phyloP scores from a whole-genome alignment of 2,113 vertebrate genomes.

The Gymnocephalus cernua region DNA sequence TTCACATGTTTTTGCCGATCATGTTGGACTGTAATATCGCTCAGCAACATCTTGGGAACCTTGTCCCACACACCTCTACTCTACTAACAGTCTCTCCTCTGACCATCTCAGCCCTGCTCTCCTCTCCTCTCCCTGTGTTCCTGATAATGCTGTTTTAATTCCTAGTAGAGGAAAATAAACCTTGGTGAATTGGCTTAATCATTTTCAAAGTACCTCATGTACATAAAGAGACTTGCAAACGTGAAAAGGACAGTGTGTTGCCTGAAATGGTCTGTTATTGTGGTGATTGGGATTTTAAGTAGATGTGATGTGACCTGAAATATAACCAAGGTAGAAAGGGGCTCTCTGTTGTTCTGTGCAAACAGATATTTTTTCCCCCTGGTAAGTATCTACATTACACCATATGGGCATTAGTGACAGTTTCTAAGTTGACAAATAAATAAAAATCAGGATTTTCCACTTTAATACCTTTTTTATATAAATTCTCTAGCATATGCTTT shows the following conservation, averaged over 20 bases:
- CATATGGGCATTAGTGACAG: background rate
- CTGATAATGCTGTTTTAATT: background rate
- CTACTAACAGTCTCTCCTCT: background rate
- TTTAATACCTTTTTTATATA: background rate
- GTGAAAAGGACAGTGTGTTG: background rate
- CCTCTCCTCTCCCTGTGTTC: background rate
- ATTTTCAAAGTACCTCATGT: background rate
- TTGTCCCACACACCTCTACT: constrained; percentile 17
- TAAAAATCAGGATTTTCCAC: constrained; percentile 6
- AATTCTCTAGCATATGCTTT: constrained; percentile 5
- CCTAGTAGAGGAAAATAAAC: background rate
- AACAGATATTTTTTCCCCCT: background rate
- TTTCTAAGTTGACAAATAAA: constrained; percentile 2
- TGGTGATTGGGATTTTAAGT: background rate
- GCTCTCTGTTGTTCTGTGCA: background rate
- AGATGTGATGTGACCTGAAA: background rate
- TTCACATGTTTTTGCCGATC: background rate
- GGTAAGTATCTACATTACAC: background rate
- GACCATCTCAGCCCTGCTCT: constrained; percentile 1
- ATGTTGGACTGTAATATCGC: background rate
- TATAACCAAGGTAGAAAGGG: too few species aligned
- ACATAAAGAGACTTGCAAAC: background rate
- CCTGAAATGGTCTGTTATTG: background rate
- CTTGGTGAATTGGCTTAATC: background rate
- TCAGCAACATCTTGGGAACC: background rate